Evolutionary conservation across 2,888 invertebrate genomes (phyloP).

Genomic region (Pandemis corylana): DNA sequence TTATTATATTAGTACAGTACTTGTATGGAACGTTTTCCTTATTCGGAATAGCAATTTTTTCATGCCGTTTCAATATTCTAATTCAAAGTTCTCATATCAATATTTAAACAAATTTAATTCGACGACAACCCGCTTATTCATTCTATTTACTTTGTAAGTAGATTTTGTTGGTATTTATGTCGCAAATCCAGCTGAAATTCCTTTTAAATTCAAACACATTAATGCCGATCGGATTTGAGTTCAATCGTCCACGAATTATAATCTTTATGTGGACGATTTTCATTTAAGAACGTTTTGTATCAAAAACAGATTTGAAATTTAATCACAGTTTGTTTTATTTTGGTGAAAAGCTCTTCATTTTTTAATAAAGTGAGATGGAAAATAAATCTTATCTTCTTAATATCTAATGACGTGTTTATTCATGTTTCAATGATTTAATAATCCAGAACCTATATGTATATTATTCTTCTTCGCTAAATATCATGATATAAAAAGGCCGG

Average conservation of each 20-base stretch:
- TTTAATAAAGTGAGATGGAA: background rate
- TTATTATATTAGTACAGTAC: no score
- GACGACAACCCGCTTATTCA: constrained; percentile 11
- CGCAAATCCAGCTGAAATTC: constrained; percentile 21
- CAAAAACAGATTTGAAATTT: constrained; percentile 22
- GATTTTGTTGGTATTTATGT: constrained; percentile 21
- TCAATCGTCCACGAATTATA: constrained; percentile 22
- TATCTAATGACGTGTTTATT: background rate
- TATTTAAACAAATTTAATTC: constrained; percentile 6
- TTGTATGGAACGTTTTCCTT: no score
- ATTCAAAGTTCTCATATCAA: background rate
- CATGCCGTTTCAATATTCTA: background rate
- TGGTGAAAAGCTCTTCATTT: constrained; percentile 1
- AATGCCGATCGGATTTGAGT: constrained; percentile 18
- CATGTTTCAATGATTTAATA: background rate
- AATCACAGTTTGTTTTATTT: constrained; percentile 17
- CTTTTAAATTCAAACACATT: constrained; percentile 24
- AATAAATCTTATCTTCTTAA: constrained; percentile 13
- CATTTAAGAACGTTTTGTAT: constrained; percentile 20
- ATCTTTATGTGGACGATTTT: constrained; percentile 19
- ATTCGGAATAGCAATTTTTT: background rate
- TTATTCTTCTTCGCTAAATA: no score
- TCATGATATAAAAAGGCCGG: no score
- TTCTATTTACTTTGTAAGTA: constrained; percentile 14
- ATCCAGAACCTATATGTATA: no score